phyloP scores from a whole-genome alignment of 2,113 vertebrate species.

The Ciconia maguari region DNA sequence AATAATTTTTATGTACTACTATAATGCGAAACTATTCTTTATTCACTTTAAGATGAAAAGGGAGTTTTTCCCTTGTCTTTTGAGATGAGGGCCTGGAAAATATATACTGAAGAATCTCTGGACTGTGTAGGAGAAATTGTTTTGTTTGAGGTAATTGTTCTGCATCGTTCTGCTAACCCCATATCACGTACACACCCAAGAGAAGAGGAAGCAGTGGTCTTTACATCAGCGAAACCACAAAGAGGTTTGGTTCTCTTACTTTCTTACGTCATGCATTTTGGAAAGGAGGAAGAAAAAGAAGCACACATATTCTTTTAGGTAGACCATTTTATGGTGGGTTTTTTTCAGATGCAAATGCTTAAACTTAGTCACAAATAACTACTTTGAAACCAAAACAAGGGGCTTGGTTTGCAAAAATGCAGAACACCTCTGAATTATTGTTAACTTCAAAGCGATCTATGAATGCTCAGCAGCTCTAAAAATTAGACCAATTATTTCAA shows the following conservation, averaged over 20 bases:
- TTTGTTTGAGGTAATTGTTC: neutral
- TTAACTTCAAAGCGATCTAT: conserved; percentile 35
- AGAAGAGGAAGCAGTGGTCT: conserved; percentile 29
- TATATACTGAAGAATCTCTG: neutral
- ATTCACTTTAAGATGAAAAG: neutral
- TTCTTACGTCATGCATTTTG: neutral
- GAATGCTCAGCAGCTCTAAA: conserved; percentile 13
- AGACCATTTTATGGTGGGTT: neutral
- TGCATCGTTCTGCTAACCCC: neutral
- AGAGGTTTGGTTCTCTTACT: neutral
- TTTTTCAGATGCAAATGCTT: neutral
- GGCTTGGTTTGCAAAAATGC: conserved; percentile 31
- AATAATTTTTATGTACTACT: neutral
- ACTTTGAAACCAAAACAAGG: conserved; percentile 6
- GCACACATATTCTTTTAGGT: neutral
- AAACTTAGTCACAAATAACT: neutral
- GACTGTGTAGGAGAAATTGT: neutral
- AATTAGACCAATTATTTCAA: conserved; percentile 50
- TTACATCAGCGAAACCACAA: neutral
- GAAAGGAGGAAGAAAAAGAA: neutral
- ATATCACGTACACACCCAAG: neutral
- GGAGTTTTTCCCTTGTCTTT: neutral
- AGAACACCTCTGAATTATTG: neutral
- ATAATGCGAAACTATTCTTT: neutral
- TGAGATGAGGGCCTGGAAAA: neutral